Base-by-base conservation (phyloP, 2,797 vertebrate species). In the Poeciliopsis gracilis region DNA sequence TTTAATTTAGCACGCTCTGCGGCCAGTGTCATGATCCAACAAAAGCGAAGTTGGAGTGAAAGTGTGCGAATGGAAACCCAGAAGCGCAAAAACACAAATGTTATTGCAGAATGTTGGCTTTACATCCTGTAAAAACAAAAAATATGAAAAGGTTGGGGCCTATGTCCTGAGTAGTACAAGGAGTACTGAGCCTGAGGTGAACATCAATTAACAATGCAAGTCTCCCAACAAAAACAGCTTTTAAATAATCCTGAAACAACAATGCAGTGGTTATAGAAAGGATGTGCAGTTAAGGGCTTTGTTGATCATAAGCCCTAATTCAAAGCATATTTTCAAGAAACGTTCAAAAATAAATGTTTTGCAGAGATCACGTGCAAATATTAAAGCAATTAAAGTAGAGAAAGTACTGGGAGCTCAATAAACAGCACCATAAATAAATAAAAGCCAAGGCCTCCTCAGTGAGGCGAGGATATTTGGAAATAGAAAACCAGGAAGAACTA, bases 401-500 rank as follows among this genome's bases (percentile, higher is more conserved):
- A 7, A 59, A 45, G 57, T 38, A 45, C 43, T 47, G n/a, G 2
- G 7, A 75, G n/a, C 15, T 66, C 49, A 87, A n/a, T 70, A 55
- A 66, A 76, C 30, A 73, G 59, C 41, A 59, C 41, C 51, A 70
- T 57, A 4, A 33, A 80, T 43, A 81, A 25, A 51, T 82, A 67
- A 55, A 79, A 72, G 38, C 69, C 28, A 78, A 28, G 30, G 49
- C 57, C 67, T 72, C 69, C 74, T 73, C 51, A 72, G 77, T 79
- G 81, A 88, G 73, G 72, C 67, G 61, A 28, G 82, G 70, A 83
- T 75, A 76, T 87, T 83, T 36, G 78, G 73, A 81, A 73, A 81
- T 72, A 72, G 82, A 87, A 82, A 90, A 61, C 73, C 76, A 73
- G 67, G 69, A 79, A 3, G 67, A 87, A 79, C 84, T 93, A 88